Percentiles rank a stretch among this genome's conserved stretches.
phyloP scores from a whole-genome alignment of 2,888 invertebrate genomes.

The Eristalinus aeneus region DNA sequence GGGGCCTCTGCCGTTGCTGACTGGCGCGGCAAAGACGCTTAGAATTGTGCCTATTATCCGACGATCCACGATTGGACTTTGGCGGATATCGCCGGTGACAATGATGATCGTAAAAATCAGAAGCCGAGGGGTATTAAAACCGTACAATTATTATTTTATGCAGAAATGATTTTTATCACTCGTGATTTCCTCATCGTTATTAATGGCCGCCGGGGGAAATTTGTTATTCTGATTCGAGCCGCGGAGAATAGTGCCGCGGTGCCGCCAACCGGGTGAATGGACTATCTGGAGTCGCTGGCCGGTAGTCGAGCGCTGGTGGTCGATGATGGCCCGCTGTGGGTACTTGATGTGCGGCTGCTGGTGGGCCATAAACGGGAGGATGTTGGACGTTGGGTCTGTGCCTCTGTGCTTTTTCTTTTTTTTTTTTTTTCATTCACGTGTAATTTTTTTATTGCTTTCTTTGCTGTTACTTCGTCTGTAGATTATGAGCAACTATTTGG shows the following conservation, averaged over 20 bases:
- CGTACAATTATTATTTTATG: constrained; percentile 70
- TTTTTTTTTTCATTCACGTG: background rate
- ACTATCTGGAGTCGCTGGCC: constrained; percentile 55
- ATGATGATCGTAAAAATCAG: constrained; percentile 66
- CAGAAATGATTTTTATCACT: constrained; percentile 70
- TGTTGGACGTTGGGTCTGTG: background rate
- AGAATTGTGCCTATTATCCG: constrained; percentile 64
- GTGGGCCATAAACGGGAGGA: background rate
- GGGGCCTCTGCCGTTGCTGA: constrained; percentile 17
- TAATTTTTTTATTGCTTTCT: background rate
- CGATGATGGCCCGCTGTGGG: background rate
- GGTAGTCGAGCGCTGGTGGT: background rate
- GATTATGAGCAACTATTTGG: background rate
- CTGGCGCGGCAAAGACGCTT: constrained; percentile 49
- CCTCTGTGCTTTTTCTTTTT: background rate
- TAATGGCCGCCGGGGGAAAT: constrained; percentile 53
- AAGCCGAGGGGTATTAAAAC: constrained; percentile 57
- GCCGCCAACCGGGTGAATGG: constrained; percentile 50
- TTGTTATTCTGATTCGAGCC: constrained; percentile 56
- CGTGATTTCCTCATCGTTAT: constrained; percentile 71
- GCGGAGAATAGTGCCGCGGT: constrained; percentile 31
- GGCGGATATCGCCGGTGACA: constrained; percentile 69
- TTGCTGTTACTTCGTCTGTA: background rate
- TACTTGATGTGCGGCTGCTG: background rate
- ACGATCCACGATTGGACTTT: constrained; percentile 66